Base-by-base conservation (phyloP, 2,113 vertebrate genomes). In the Glaucomys volans region DNA sequence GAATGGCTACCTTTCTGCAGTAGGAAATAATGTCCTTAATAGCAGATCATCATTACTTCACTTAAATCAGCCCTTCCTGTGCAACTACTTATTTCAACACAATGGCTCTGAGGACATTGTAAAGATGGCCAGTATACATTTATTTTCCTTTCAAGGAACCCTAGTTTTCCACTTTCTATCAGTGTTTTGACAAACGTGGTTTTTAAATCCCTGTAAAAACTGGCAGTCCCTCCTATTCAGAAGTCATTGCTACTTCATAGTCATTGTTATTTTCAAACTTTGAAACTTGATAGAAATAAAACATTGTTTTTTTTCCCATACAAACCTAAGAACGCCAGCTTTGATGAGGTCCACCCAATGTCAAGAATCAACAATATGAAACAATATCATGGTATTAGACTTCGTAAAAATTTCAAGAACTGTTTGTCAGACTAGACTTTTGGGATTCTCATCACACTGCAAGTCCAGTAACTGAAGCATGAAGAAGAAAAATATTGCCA, bases 371-470 rank as follows among this genome's bases (percentile, higher is more conserved):
- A 85, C 22, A 83, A 44, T 83, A 37, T 74, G 72, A 97, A 96
- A 30, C 35, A 83, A 90, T 40, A 6, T 52, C 76, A 35, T 4
- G 81, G 32, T 44, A 20, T 26, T 72, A 44, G 57, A 72, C 37
- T 91, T 87, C 92, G 81, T 93, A 72, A 26, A 87, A 54, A 13
- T 94, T 89, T 80, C 88, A 95, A 52, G 72, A 1, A 54, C 62
- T 87, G 35, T 96, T 92, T 87, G n/a, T 96, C 93, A 54, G 93
- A 10, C 59, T 92, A 71, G 20, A 87, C 90, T 64, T 20, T 35
- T 80, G 87, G 85, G 97, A 95, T 97, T 97, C 59, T 92, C 42
- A 74, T 95, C 95, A 96, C 28, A 86, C 17, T 86, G 35, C 40
- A 71, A 92, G 88, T 87, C 47, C 54, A 88, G 77, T 42, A 84